Evolutionary conservation across 2,888 invertebrate genomes (phyloP).

Genomic region (Abscondita cerata): DNA sequence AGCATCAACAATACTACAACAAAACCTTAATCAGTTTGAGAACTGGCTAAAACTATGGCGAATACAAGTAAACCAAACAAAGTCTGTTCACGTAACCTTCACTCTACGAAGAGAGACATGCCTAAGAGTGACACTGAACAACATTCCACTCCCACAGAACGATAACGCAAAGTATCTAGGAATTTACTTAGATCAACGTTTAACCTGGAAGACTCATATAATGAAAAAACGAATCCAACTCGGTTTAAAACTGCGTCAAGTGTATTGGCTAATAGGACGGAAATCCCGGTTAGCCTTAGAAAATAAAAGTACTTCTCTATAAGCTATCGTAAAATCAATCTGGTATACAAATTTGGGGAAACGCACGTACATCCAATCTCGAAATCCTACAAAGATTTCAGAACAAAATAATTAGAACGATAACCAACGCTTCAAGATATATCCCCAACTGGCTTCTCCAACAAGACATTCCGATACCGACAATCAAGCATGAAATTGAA

Average conservation of each 20-base stretch:
- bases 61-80: neutral
- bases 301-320: no score
- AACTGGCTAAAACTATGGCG: constrained; percentile 1
- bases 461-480: constrained; percentile 5
- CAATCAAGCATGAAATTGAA: constrained; percentile 8
- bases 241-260: constrained; percentile 1
- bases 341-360: no score
- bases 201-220: constrained; percentile 12
- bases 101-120: constrained; percentile 1
- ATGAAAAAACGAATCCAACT: constrained; percentile 4
- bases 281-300: no score
- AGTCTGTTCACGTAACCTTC: neutral
- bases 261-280: constrained; percentile 7
- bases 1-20: neutral
- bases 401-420: neutral
- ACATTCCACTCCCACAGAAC: neutral
- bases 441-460: constrained; percentile 4
- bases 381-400: constrained; percentile 1
- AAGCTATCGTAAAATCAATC: no score
- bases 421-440: neutral
- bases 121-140: neutral
- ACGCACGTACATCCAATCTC: no score
- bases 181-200: constrained; percentile 8
- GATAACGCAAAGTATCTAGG: constrained; percentile 8
- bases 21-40: neutral